A percentile compares a stretch with the other conserved stretches of the same genome.
Evolutionary conservation across 1,140 invertebrate species (phyloP).

Genomic region (Eciton burchellii): DNA sequence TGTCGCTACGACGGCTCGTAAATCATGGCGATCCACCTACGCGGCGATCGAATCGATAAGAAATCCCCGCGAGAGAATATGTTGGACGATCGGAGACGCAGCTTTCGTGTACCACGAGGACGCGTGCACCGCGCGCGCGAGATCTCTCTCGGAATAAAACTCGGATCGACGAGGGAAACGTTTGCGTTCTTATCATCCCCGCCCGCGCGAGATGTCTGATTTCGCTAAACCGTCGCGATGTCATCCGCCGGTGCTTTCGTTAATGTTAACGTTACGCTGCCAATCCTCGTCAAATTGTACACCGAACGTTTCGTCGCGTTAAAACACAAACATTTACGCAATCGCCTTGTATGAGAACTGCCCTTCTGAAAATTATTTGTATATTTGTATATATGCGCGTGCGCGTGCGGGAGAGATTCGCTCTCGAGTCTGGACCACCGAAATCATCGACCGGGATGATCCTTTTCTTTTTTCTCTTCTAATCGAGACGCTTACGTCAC

Average conservation of each 20-base stretch:
- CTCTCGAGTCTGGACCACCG: conserved; percentile 39
- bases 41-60: conserved; percentile 64
- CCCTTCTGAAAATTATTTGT: conserved; percentile 32
- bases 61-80: conserved; percentile 46
- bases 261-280: not conserved
- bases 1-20: conserved; percentile 69
- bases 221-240: too few species aligned
- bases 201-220: not conserved
- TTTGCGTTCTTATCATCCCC: not conserved
- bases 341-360: conserved; percentile 42
- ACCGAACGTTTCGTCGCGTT: conserved; percentile 27
- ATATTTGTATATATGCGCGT: conserved; percentile 31
- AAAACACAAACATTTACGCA: conserved; percentile 36
- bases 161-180: not conserved
- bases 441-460: not conserved
- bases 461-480: conserved; percentile 48
- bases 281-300: conserved; percentile 15
- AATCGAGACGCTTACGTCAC: conserved; percentile 17
- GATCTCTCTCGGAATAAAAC: not conserved
- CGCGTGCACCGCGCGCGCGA: not conserved
- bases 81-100: conserved; percentile 46
- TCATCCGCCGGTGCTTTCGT: too few species aligned
- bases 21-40: conserved; percentile 71
- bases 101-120: conserved; percentile 25
- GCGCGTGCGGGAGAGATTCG: conserved; percentile 13